Conservation (phyloP, 2,888 invertebrate genomes). For the Acrobasis suavella region DNA sequence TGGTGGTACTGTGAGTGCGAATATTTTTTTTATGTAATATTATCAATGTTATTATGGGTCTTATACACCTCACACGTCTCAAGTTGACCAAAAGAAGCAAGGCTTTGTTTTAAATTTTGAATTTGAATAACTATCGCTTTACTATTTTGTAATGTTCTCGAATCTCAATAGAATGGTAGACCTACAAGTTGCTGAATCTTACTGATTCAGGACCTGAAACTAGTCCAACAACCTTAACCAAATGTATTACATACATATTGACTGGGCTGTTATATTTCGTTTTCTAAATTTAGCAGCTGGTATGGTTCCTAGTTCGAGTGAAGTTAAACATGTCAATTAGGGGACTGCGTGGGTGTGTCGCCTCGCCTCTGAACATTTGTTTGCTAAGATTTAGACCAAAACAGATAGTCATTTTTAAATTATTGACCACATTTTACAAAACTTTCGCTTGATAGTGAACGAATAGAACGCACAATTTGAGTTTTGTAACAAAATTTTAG, state of each 20-base stretch:
- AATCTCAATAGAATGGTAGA: conserved; percentile 24
- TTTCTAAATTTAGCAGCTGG: conserved; percentile 81
- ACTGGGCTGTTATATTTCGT: conserved; percentile 64
- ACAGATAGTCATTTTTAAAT: conserved; percentile 50
- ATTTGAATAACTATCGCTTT: neutral
- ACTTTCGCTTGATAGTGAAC: conserved; percentile 56
- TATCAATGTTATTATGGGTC: conserved; percentile 26
- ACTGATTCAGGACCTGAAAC: conserved; percentile 40
- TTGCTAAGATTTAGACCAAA: conserved; percentile 42
- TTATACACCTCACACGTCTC: neutral
- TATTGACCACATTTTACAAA: conserved; percentile 40
- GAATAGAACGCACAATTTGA: conserved; percentile 77
- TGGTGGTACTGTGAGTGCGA: conserved; percentile 12
- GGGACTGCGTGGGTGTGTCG: conserved; percentile 80
- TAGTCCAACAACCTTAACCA: conserved; percentile 51
- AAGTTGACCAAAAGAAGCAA: neutral
- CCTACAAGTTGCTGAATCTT: conserved; percentile 13
- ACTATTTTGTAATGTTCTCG: conserved; percentile 14
- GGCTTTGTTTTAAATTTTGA: conserved; percentile 8
- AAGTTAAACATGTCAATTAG: conserved; percentile 82
- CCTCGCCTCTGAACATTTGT: conserved; percentile 54
- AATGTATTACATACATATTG: conserved; percentile 54
- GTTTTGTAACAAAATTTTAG: conserved; percentile 62
- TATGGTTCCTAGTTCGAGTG: conserved; percentile 83
- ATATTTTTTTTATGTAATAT: conserved; percentile 25